A percentile compares a stretch with the other conserved stretches of the same genome.
Evolutionary conservation across 2,888 invertebrate genomes (phyloP).

Genomic region (Phania funesta): DNA sequence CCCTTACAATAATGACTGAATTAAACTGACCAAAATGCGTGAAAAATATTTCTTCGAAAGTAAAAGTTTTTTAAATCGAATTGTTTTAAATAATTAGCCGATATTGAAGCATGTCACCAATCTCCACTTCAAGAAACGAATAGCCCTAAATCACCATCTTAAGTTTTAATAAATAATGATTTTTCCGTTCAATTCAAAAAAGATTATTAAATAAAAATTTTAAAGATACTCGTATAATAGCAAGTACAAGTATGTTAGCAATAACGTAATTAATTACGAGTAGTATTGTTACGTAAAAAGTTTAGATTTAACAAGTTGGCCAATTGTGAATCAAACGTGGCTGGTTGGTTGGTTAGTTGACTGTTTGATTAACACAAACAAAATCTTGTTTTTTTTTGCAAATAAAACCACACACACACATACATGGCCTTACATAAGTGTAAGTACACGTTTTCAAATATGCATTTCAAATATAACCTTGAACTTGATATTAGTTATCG

Average conservation of each 20-base stretch:
- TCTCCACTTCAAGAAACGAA: too few species aligned
- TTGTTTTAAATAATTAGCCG: too few species aligned
- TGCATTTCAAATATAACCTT: constrained; percentile 66
- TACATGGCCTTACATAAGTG: constrained; percentile 7
- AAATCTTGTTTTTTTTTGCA: constrained; percentile 20
- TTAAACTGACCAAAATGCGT: too few species aligned
- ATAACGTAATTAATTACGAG: constrained; percentile 6
- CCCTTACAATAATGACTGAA: too few species aligned
- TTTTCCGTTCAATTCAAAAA: not conserved
- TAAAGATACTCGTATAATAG: not conserved
- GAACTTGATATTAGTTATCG: constrained; percentile 67
- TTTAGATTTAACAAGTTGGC: constrained; percentile 35
- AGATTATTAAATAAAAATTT: constrained; percentile 21
- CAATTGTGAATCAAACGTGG: constrained; percentile 44
- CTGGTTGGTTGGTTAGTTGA: constrained; percentile 24
- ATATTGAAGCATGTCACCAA: too few species aligned
- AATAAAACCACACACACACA: not conserved
- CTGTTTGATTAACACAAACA: constrained; percentile 40
- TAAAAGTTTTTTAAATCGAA: too few species aligned
- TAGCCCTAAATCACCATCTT: too few species aligned
- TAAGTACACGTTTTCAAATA: constrained; percentile 62
- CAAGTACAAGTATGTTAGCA: not conserved
- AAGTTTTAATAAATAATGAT: not conserved
- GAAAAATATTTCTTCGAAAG: too few species aligned
- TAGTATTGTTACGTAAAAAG: constrained; percentile 23